Evolutionary conservation across 1,140 invertebrate genomes (phyloP), one percentile per base, ranked within the genome.

Genomic region (Neomicropteryx cornuta): DNA sequence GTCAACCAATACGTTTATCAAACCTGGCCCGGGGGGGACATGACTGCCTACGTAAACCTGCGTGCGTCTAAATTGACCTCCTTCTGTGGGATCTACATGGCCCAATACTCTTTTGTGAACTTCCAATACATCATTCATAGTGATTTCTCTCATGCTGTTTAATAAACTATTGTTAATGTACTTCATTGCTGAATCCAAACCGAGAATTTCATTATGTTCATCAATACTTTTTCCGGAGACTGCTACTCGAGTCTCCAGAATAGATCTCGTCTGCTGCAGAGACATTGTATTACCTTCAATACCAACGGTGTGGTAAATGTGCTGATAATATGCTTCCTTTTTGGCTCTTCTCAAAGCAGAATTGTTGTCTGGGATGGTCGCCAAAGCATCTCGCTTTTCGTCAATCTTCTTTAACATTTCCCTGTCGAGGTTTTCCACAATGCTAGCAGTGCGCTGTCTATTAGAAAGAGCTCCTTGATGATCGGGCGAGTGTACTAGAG

Each of bases 221-320:
- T 90, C 75, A 20, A 98, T 81, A 58, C 88, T 94, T 65, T 97
- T 97, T 0, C 93, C 94, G 32, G 79, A 82, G 3, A 98, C 79
- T 1, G 91, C 92, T 56, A 93, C 79, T 45, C 87, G 73, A 1
- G 92, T 97, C 68, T 98, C 92, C 6, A 98, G 71, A 41, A 98
- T 84, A 36, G 85, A 84, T 43, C 92, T 70, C 1, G 94, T 93
- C 61, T 98, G 87, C 16, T 83, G 77, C n/a, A 97, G 67, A 19
- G 88, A 86, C 81, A 98, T 87, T 1, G 93, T 97, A 52, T 97
- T 98, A 2, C 95, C 95, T 70, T 97, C 94, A 44, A 98, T 95
- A 21, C 87, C 94, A 37, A 94, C 91, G 2, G 92, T 96, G 53
- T 98, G 94, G 66, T 97, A 96, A 39, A 98, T 92, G 59, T 97